A percentile compares a stretch with the other conserved stretches of the same genome.
Conservation (phyloP, 2,797 vertebrate species). For the Gephyroberyx darwinii region DNA sequence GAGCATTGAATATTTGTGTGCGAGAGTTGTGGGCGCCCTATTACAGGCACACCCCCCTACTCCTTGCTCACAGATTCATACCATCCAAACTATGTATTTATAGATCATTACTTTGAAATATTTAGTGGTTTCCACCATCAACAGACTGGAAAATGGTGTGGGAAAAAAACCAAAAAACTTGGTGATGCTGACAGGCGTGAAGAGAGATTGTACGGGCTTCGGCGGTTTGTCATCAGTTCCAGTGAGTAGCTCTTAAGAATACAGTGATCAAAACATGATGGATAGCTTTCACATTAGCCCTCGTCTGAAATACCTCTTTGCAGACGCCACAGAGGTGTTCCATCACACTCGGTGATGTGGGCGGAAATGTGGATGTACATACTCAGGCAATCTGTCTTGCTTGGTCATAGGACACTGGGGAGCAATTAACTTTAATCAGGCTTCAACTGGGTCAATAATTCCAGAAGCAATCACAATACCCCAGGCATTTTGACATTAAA, state of each 20-base stretch:
- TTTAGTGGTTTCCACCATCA: conserved; percentile 19
- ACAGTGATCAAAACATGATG: conserved; percentile 67
- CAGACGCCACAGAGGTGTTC: conserved; percentile 55
- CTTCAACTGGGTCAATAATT: conserved; percentile 66
- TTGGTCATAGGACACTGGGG: conserved; percentile 59
- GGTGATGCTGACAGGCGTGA: conserved; percentile 10
- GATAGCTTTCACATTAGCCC: conserved; percentile 65
- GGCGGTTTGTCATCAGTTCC: conserved; percentile 51
- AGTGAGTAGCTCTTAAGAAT: conserved; percentile 51
- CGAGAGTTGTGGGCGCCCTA: background rate
- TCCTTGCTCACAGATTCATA: no score
- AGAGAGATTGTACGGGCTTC: conserved; percentile 37
- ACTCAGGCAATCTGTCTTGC: conserved; percentile 60
- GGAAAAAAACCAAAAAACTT: background rate
- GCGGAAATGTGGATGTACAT: conserved; percentile 51
- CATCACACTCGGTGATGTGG: conserved; percentile 47
- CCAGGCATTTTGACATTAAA: conserved; percentile 50
- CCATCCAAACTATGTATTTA: background rate
- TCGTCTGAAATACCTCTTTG: conserved; percentile 50
- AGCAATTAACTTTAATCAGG: conserved; percentile 74
- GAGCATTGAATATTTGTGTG: conserved; percentile 1
- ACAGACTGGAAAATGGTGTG: background rate
- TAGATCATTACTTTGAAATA: conserved; percentile 27
- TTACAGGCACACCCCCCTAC: no score
- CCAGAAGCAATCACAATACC: conserved; percentile 65